Base-by-base conservation (phyloP, 2,113 vertebrate genomes). In the Sminthopsis crassicaudata region DNA sequence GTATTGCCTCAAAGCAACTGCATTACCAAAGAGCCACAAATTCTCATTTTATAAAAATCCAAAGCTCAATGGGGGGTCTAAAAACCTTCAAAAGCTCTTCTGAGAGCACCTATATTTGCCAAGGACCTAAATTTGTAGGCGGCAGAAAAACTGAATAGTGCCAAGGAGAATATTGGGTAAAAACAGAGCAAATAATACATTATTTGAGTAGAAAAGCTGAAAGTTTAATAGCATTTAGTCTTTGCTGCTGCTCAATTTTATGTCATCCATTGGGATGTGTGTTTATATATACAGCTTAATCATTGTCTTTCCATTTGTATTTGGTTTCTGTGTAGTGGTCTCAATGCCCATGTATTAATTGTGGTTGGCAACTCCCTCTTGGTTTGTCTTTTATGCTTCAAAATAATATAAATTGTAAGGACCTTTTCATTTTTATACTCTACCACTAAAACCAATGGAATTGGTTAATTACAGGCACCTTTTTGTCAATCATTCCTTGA, bases 301-400 rank as follows among this genome's bases (percentile, higher is more conserved):
- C 96, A 97, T 94, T 98, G 97, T 98, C 97, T 97, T 96, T 96
- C 94, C 94, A 90, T 96, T 96, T 97, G 90, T 94, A 94, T 92
- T 97, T 93, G 93, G 93, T 96, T 97, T 97, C 92, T 84, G 94
- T 88, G 89, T 0, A 94, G 90, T 53, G 90, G 51, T 89, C 90
- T 97, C 97, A 96, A 96, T 54, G 51, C 96, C 96, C 97, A 19
- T 91, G 89, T 94, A 97, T 97, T 97, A 97, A 96, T 94, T 94
- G 95, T 19, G 76, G 53, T 54, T 98, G 97, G 96, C 97, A 97
- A 97, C 93, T 93, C 96, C 92, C 91, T 96, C 89, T 92, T 95
- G 91, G 60, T 93, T 94, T 67, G 90, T 96, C 97, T 96, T 97
- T 97, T 94, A 96, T 96, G 96, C 95, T 93, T 96, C 95, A 67